These are phyloP conservation scores for Gadus chalcogrammus DNA, from an alignment of 2,113 vertebrate species.

Conservation along the genomic window DNA sequence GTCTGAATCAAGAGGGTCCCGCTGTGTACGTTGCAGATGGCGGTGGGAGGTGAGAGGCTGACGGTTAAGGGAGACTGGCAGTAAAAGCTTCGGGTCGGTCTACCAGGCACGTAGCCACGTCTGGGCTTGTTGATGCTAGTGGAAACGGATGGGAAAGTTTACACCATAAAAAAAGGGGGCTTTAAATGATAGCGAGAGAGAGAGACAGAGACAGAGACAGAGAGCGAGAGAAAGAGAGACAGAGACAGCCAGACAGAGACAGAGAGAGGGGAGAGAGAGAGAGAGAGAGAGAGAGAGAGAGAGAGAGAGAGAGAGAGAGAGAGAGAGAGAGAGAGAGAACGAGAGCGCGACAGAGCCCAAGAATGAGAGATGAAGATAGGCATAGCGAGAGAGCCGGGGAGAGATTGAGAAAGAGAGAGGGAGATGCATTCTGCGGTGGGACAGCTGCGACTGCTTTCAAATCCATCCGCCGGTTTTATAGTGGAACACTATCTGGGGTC, in stretches of 20 bases:
- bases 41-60: conserved; percentile 39
- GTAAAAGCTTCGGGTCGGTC: conserved; percentile 58
- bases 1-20: conserved; percentile 34
- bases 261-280: background rate
- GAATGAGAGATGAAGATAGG: conserved; percentile 27
- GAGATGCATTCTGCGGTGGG: conserved; percentile 36
- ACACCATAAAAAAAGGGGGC: conserved; percentile 51
- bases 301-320: conserved; percentile 3
- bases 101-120: conserved; percentile 67
- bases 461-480: conserved; percentile 66
- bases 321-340: conserved; percentile 8
- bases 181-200: conserved; percentile 49
- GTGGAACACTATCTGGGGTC: conserved; percentile 62
- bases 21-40: conserved; percentile 50
- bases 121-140: conserved; percentile 58
- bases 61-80: conserved; percentile 57
- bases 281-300: conserved; percentile 10
- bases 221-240: background rate
- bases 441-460: conserved; percentile 63
- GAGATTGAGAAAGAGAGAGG: conserved; percentile 3
- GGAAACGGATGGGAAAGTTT: conserved; percentile 68
- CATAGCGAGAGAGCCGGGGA: conserved; percentile 17
- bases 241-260: background rate
- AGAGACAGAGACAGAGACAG: background rate
- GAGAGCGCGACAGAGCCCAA: conserved; percentile 3